Evolutionary conservation across 2,888 invertebrate genomes (phyloP).

Genomic region (Orgyia antiqua): DNA sequence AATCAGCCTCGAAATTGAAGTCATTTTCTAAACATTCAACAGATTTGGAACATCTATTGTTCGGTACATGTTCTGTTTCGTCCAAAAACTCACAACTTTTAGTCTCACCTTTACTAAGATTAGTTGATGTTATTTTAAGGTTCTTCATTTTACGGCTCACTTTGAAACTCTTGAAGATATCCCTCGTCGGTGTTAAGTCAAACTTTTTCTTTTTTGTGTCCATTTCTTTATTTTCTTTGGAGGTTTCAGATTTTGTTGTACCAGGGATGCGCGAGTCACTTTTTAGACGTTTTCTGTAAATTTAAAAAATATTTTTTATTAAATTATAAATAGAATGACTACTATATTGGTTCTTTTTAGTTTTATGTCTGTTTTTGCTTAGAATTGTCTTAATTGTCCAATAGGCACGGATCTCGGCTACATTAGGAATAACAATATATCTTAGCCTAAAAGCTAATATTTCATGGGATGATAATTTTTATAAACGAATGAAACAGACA

Average conservation of each 20-base stretch:
- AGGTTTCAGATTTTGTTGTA: conserved; percentile 54
- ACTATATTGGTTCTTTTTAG: no score
- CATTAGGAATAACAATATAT: no score
- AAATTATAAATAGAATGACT: no score
- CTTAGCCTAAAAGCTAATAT: no score
- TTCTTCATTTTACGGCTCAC: conserved; percentile 63
- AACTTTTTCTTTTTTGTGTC: conserved; percentile 70
- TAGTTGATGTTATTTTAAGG: conserved; percentile 44
- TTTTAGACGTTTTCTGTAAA: conserved; percentile 62
- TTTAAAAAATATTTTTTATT: no score
- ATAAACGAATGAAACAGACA: no score
- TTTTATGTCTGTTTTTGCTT: no score
- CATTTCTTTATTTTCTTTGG: conserved; percentile 57
- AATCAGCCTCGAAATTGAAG: conserved; percentile 43
- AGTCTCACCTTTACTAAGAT: conserved; percentile 52
- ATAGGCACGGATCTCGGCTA: no score
- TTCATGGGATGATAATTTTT: no score
- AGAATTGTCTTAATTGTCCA: no score
- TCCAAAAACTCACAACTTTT: conserved; percentile 71
- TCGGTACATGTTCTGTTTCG: conserved; percentile 44
- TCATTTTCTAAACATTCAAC: conserved; percentile 59
- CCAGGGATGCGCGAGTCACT: conserved; percentile 62
- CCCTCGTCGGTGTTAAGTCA: conserved; percentile 67
- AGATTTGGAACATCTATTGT: conserved; percentile 59
- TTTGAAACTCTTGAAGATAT: conserved; percentile 69